Base-by-base conservation (phyloP, 1,140 invertebrate genomes). In the Papilio helenus region DNA sequence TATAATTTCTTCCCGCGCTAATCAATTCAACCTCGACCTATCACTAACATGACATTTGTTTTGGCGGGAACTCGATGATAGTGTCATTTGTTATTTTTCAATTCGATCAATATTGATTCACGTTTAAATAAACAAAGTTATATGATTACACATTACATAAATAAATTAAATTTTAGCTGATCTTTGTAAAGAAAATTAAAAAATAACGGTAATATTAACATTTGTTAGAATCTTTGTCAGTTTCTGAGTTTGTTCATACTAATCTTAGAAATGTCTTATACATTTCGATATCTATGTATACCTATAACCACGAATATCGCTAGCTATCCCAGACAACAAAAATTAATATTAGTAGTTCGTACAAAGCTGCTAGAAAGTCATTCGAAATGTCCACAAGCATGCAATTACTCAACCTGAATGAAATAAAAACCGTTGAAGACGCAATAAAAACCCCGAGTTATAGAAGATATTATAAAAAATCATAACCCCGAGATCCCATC, bases 1-100 rank as follows among this genome's bases (percentile, higher is more conserved):
- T 65, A 44, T 55, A 77, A 77, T 77, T n/a, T 49, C 42, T 77
- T 44, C 26, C 76, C 55, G 76, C 76, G n/a, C 34, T 77, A 65
- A 77, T 77, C 55, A 77, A 77, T 77, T 77, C 76, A 77, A 77
- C 76, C 76, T 77, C 76, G 76, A 61, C 34, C 58, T 65, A 58
- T 77, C 76, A 77, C 44, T 77, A 65, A 16, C n/a, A 65, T 77
- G 34, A 77, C 51, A 42, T 77, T 77, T 42, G 18, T 77, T 44
- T 77, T 77, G 55, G 74, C 72, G 42, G 72, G 72, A 44, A 73
- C 72, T 46, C 23, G 72, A 46, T 61, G 58, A 61, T 55, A 55
- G 18, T 44, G 18, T 72, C n/a, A n/a, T 42, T 72, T 72, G 26
- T 72, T 44, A 10, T 39, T 34, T 72, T 9, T n/a, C 7, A 18